Evolutionary conservation across 2,888 invertebrate genomes (phyloP), one percentile per base, ranked within the genome.

Genomic region (Rhopalosiphum nymphaeae): DNA sequence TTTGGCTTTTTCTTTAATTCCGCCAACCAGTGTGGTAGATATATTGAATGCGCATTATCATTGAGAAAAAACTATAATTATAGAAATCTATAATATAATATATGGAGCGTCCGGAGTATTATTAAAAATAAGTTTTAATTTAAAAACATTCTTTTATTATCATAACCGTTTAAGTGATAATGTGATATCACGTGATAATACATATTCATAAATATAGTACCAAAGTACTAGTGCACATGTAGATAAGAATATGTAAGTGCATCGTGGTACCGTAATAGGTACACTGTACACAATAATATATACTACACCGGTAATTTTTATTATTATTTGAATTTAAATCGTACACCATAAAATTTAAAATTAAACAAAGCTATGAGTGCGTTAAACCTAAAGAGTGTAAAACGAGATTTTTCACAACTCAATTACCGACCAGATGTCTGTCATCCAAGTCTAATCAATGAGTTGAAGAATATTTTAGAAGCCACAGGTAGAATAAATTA

Each of bases 351-450:
- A 5, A 67, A 36, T 67, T 67, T 5, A 36, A 78, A 56, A 4
- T 89, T 29, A 61, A 89, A 67, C n/a, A 90, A 5, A 84, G 36
- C 9, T 44, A 94, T 94, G 94, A 94, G 94, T n/a, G 90, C 86
- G 29, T 29, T 91, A n/a, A 91, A 86, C 42, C 21, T 86, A 16
- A 90, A 86, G 5, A 61, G 13, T 26, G 86, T 91, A 1, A 86
- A 91, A 91, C 90, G 61, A 29, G 86, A 94, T 5, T 94, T 94
- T 87, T 86, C 67, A 11, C 26, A 90, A 36, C 90, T 94, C 21
- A 86, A 91, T 85, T 86, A 61, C 46, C 84, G 42, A 29, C 91
- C 86, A 11, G 86, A 94, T 44, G 26, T 84, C n/a, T 44, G 49
- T 25, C 56, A 56, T 93, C 78, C 93, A 5, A 36, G 56, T 29